A percentile compares a stretch with the other conserved stretches of the same genome.
Evolutionary conservation across 2,113 vertebrate species (phyloP).

Genomic region (Ictalurus punctatus): DNA sequence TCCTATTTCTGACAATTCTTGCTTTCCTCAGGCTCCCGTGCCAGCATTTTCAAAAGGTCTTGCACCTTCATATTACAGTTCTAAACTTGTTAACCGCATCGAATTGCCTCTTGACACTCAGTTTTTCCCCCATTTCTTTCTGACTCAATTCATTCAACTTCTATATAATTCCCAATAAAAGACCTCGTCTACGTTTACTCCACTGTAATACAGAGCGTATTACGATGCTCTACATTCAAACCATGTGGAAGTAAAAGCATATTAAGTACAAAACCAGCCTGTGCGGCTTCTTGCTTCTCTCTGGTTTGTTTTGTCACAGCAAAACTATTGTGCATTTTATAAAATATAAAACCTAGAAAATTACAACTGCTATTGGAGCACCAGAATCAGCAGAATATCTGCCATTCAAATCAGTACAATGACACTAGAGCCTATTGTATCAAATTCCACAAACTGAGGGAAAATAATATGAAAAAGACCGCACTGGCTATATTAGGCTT

Average conservation of each 20-base stretch:
- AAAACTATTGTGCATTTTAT: not conserved
- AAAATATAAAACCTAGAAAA: not conserved
- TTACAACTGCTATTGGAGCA: not conserved
- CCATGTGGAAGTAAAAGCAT: not conserved
- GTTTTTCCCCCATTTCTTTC: not conserved
- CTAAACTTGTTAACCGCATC: not conserved
- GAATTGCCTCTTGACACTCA: no score
- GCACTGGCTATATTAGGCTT: not conserved
- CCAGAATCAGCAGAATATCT: not conserved
- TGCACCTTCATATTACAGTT: not conserved
- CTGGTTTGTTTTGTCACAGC: not conserved
- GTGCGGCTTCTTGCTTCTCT: not conserved
- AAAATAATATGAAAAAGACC: not conserved
- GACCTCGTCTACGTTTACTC: not conserved
- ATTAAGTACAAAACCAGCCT: no score
- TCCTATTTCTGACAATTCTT: not conserved
- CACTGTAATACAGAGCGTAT: not conserved
- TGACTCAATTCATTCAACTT: not conserved
- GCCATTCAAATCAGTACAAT: not conserved
- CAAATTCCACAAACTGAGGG: not conserved
- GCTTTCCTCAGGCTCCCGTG: not conserved
- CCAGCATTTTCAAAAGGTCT: not conserved
- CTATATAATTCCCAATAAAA: not conserved
- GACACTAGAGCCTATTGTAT: not conserved
- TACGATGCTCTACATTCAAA: not conserved